Base-by-base conservation (phyloP, 2,797 vertebrate species). In the Sarcophilus harrisii region DNA sequence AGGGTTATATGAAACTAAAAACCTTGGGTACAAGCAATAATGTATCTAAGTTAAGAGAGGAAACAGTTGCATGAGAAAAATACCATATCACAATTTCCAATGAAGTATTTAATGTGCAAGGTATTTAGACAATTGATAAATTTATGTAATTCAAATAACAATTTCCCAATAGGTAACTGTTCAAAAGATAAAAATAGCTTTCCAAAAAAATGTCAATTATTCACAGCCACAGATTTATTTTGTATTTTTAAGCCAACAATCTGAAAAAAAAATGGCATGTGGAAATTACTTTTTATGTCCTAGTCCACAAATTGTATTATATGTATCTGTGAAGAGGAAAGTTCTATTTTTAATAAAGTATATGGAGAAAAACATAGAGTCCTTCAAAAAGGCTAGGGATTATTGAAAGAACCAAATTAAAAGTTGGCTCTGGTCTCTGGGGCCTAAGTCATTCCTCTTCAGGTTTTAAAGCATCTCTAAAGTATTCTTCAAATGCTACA, bases 401-500 rank as follows among this genome's bases (percentile, higher is more conserved):
- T 92, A 91, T 57, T 1, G 3, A 14, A 81, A 58, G 32, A 91
- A 90, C 4, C 28, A 90, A n/a, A 29, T 91, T n/a, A 59, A 92
- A 93, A 95, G 14, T 21, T 29, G 3, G 0, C 21, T 66, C 45
- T 2, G 52, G 30, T 54, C 32, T 49, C 0, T 32, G 0, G 73
- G 28, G 0, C 5, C 59, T 21, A 5, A 49, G 5, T 5, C 2
- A n/a, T 55, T 93, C 38, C 1, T 12, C 0, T 90, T 95, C 30
- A 57, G 0, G 6, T 92, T 62, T 81, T 62, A 16, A 93, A 59
- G 49, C 58, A 32, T 92, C 58, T 32, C n/a, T 91, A 54, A n/a
- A 87, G 6, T 29, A 57, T 21, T 92, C 95, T 96, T 60, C n/a
- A 30, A 93, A 95, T 81, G 4, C 24, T 95, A 8, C 95, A 32